Conservation (phyloP, 2,113 vertebrate genomes). For the Gallinago paraguaiae region DNA sequence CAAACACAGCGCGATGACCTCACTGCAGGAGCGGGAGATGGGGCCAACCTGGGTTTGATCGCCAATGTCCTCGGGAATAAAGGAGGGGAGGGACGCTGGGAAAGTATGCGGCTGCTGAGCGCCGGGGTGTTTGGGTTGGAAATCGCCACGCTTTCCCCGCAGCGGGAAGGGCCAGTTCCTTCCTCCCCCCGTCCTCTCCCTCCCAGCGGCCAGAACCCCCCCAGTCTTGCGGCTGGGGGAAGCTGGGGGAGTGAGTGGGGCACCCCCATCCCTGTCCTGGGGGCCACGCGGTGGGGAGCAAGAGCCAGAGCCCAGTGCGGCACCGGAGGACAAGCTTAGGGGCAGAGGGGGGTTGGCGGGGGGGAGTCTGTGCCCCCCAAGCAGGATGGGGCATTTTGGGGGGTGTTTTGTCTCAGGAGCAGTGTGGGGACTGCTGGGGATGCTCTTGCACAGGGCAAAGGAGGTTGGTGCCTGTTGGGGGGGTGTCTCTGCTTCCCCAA, state of each 20-base stretch:
- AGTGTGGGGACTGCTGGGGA: background rate
- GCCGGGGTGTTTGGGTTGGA: constrained; percentile 69
- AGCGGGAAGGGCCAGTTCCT: constrained; percentile 42
- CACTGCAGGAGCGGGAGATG: constrained; percentile 68
- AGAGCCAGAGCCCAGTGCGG: background rate
- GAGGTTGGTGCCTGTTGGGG: background rate
- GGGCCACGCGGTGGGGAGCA: rapidly evolving
- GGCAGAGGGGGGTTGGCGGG: background rate
- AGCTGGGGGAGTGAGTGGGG: background rate
- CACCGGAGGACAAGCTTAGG: background rate
- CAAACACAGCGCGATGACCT: constrained; percentile 70
- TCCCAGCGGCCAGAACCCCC: background rate
- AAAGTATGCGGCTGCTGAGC: constrained; percentile 66
- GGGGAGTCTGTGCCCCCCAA: background rate
- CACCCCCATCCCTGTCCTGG: background rate
- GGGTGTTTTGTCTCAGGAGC: background rate
- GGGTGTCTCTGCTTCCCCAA: background rate
- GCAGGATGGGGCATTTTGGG: background rate
- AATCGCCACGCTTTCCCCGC: constrained; percentile 28
- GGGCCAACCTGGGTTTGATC: constrained; percentile 49
- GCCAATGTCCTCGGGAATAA: constrained; percentile 43
- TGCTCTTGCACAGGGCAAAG: background rate
- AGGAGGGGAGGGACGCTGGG: constrained; percentile 58
- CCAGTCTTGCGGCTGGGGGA: background rate
- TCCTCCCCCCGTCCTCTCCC: background rate